Conservation (phyloP, 2,888 invertebrate genomes). For the Himalopsyche tibetana region DNA sequence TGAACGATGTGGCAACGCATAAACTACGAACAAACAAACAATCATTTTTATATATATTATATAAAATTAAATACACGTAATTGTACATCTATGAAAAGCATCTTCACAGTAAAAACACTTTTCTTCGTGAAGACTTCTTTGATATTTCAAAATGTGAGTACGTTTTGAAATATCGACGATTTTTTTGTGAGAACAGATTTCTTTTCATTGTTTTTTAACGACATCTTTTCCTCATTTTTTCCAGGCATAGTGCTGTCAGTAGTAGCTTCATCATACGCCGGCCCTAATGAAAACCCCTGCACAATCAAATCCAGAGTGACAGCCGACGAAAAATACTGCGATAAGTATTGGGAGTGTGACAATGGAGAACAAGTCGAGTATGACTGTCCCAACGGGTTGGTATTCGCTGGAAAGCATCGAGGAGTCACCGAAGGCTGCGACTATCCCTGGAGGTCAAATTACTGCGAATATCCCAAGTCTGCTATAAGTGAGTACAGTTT, state of each 20-base stretch:
- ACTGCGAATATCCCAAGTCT: constrained; percentile 82
- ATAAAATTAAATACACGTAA: no score
- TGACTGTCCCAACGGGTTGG: constrained; percentile 93
- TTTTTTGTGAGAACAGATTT: no score
- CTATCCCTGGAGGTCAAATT: constrained; percentile 92
- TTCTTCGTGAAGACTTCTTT: no score
- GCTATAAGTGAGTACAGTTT: constrained; percentile 81
- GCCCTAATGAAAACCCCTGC: constrained; percentile 85
- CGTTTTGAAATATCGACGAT: no score
- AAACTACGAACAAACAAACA: no score
- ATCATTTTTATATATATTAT: no score
- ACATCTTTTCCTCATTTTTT: neutral
- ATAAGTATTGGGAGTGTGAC: constrained; percentile 91
- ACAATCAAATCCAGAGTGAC: constrained; percentile 86
- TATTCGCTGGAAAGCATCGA: constrained; percentile 91
- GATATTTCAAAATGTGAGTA: no score
- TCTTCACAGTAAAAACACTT: no score
- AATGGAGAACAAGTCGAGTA: constrained; percentile 88
- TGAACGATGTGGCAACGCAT: no score
- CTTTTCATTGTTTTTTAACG: no score
- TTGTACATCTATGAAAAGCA: no score
- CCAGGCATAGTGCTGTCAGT: constrained; percentile 22
- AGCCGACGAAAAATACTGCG: constrained; percentile 87
- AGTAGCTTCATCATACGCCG: constrained; percentile 54
- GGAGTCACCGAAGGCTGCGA: constrained; percentile 94